Evolutionary conservation across 1,140 invertebrate species (phyloP).

Genomic region (Mamestra configurata): DNA sequence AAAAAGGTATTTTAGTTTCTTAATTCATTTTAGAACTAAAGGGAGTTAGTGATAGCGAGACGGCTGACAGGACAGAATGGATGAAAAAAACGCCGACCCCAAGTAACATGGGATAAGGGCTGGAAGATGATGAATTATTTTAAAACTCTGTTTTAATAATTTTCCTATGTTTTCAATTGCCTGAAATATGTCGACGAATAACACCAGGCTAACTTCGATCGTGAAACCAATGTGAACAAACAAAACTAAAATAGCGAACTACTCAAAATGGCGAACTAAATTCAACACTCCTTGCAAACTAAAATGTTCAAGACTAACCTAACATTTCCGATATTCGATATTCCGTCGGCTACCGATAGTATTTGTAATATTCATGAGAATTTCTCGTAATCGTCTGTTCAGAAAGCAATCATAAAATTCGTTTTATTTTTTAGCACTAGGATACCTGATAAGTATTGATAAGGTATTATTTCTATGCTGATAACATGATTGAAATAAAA

Average conservation of each 20-base stretch:
- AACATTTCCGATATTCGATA: conserved; percentile 23
- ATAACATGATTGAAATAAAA: background rate
- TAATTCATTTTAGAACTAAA: no score
- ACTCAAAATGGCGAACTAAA: conserved; percentile 21
- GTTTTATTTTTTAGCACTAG: background rate
- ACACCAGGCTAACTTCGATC: no score
- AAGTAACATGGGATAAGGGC: no score
- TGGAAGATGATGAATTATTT: no score
- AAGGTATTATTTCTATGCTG: background rate
- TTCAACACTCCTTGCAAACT: conserved; percentile 24
- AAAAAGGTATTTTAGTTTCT: no score
- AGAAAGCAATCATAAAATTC: conserved; percentile 20
- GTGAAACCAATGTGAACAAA: conserved; percentile 6
- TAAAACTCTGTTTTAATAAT: no score
- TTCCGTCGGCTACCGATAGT: conserved; percentile 1
- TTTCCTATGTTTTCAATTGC: no score
- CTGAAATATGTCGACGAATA: no score
- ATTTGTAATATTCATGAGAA: conserved; percentile 42
- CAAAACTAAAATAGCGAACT: conserved; percentile 15
- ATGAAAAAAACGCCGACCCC: no score
- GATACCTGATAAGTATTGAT: background rate
- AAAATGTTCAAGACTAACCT: conserved; percentile 2
- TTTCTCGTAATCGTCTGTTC: conserved; percentile 28
- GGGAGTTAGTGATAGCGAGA: no score
- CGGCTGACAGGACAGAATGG: no score